phyloP scores from a whole-genome alignment of 2,888 invertebrate species.

The Harpalus rufipes region DNA sequence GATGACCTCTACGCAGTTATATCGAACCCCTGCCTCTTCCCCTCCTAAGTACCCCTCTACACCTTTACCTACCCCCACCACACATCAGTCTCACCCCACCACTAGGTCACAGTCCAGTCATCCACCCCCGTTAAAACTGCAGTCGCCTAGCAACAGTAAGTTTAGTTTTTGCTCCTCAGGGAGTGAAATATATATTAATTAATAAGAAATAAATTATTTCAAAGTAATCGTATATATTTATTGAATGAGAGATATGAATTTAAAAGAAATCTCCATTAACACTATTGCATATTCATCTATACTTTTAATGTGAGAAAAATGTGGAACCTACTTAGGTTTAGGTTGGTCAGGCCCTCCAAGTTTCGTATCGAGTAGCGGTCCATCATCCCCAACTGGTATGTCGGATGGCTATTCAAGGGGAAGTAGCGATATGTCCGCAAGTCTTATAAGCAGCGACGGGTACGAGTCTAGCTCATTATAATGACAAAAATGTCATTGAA shows the following conservation, averaged over 20 bases:
- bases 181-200: slow-evolving; percentile 2
- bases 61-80: slow-evolving; percentile 76
- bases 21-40: slow-evolving; percentile 86
- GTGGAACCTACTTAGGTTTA: slow-evolving; percentile 72
- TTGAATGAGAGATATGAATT: neutral
- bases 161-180: slow-evolving; percentile 65
- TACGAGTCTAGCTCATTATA: slow-evolving; percentile 72
- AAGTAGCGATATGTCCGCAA: slow-evolving; percentile 82
- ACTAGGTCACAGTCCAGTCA: slow-evolving; percentile 63
- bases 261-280: too few relatives aligned
- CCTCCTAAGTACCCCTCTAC: slow-evolving; percentile 84
- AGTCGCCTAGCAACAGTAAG: slow-evolving; percentile 79
- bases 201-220: slow-evolving; percentile 9
- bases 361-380: slow-evolving; percentile 87
- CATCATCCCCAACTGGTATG: slow-evolving; percentile 89
- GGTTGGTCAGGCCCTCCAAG: slow-evolving; percentile 94
- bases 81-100: slow-evolving; percentile 71
- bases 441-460: slow-evolving; percentile 83
- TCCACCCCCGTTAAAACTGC: slow-evolving; percentile 75
- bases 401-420: slow-evolving; percentile 80
- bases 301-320: neutral
- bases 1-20: slow-evolving; percentile 88
- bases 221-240: neutral
- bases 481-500: slow-evolving; percentile 14
- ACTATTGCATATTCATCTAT: too few relatives aligned